phyloP scores from a whole-genome alignment of 2,797 vertebrate species.

The Lithobates pipiens region DNA sequence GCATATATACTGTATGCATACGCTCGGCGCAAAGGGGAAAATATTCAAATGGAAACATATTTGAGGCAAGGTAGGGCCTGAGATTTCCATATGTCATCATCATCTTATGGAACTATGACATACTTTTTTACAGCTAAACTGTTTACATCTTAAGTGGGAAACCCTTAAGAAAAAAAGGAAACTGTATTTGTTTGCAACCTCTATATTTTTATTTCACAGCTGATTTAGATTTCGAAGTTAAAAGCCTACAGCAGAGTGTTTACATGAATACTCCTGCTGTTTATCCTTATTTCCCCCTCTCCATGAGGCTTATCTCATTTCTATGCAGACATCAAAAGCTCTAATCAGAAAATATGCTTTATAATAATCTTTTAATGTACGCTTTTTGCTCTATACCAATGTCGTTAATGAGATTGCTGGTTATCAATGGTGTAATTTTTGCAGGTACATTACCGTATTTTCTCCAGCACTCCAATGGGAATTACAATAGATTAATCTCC shows the following conservation, averaged over 20 bases:
- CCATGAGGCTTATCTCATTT: slow-evolving; percentile 27
- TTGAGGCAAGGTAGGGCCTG: background rate
- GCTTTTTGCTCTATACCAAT: slow-evolving; percentile 2
- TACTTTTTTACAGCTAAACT: background rate
- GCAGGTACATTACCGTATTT: background rate
- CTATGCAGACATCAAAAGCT: slow-evolving; percentile 27
- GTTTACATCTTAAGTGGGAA: background rate
- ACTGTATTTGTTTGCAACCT: background rate
- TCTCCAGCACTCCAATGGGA: background rate
- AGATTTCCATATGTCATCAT: background rate
- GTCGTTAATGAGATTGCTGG: background rate
- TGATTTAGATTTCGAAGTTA: slow-evolving; percentile 10
- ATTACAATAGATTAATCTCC: background rate
- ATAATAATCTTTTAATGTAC: slow-evolving; percentile 24
- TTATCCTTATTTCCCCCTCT: slow-evolving; percentile 18
- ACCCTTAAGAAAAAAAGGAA: background rate
- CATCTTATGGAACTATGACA: background rate
- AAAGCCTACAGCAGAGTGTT: slow-evolving; percentile 39
- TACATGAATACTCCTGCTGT: slow-evolving; percentile 17
- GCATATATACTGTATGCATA: too few relatives aligned
- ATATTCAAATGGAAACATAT: background rate
- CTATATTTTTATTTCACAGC: background rate
- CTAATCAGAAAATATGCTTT: slow-evolving; percentile 18
- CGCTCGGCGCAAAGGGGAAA: too few relatives aligned
- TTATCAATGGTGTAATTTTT: slow-evolving; percentile 4